phyloP scores from a whole-genome alignment of 2,113 vertebrate genomes.

The Tachuris rubrigastra region DNA sequence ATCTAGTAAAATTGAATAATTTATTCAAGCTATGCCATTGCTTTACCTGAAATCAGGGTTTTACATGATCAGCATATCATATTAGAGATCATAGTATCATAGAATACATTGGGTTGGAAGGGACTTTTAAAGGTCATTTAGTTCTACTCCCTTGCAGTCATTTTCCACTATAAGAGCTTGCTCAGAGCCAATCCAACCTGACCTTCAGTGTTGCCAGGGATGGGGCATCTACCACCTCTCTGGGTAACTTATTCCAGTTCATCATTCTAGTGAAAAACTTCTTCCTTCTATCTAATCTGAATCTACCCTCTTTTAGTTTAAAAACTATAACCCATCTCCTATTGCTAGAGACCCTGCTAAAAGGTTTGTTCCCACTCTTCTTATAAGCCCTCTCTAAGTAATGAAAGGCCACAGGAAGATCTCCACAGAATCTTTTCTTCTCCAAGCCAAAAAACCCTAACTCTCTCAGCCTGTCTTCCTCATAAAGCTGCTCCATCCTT shows the following conservation, averaged over 20 bases:
- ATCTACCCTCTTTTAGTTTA: neutral
- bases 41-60: neutral
- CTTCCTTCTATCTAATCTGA: neutral
- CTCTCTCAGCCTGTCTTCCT: neutral
- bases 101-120: neutral
- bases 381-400: neutral
- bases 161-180: accelerated
- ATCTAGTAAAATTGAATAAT: neutral
- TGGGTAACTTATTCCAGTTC: neutral
- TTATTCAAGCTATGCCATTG: neutral
- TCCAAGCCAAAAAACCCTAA: neutral
- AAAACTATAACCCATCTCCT: neutral
- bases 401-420: neutral
- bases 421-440: neutral
- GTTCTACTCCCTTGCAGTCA: too few species aligned
- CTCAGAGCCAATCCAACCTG: neutral
- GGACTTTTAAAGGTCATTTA: neutral
- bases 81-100: neutral
- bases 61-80: neutral
- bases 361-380: neutral
- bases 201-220: neutral
- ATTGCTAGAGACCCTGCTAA: too few species aligned
- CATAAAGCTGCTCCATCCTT: neutral
- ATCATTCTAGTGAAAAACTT: neutral
- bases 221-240: neutral